Base-by-base conservation (phyloP, 1,140 invertebrate species). In the Holotrichia oblita region DNA sequence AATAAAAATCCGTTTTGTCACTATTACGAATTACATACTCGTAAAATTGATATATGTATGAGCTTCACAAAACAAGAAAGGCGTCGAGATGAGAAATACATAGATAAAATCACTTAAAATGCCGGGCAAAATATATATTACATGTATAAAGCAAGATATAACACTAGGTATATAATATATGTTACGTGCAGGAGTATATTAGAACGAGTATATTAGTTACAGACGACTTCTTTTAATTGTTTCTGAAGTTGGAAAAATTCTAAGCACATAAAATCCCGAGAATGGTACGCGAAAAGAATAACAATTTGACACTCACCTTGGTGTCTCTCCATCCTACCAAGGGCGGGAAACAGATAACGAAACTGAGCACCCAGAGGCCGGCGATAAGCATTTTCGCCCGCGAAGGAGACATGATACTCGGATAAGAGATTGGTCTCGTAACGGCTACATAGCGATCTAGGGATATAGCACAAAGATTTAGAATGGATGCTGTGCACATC, bases 341-440 rank as follows among this genome's bases (percentile, higher is more conserved):
- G 6, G 97, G 98, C 40, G 98, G 98, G 85, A 99, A 97, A 87
- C 97, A 99, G 78, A 99, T 98, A 81, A 98, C 93, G 84, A 99
- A 98, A 75, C 96, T 98, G 42, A 98, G 89, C 72, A 98, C 92
- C 98, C 98, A 99, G 6, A 99, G 94, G 6, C 91, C 92, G 55
- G 93, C 95, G 20, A 99, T 97, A 79, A 99, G 90, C 17, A 95
- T 88, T 84, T 96, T 97, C 0, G 97, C 97, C 81, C 96, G 88
- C 81, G 91, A 93, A 78, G 93, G 92, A 77, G 97, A 98, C 95
- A 98, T 98, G 81, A 97, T 94, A 87, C 93, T 93, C 0, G 97
- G 95, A 89, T 99, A 99, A 83, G 93, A 94, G 76, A 99, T 94
- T 0, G 98, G 97, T 59, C 96, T 90, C 9, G 97, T 98, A 74